Evolutionary conservation across 1,140 invertebrate genomes (phyloP), one percentile per base, ranked within the genome.

Genomic region (Drosophila fuyamai): DNA sequence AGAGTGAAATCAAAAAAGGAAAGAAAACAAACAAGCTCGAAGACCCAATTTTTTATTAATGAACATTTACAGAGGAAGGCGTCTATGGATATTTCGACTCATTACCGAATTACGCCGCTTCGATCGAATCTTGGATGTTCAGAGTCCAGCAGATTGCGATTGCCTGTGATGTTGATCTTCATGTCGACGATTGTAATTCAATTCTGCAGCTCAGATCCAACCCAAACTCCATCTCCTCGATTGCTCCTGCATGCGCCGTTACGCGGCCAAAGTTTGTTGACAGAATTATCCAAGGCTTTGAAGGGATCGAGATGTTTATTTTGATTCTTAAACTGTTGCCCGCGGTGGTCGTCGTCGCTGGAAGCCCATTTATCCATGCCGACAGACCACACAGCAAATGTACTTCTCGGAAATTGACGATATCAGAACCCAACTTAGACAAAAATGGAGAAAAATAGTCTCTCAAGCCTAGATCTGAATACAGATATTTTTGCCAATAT

Each of bases 91-190:
- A 29, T n/a, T 27, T 23, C 38, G 9, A 6, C 51, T 72, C 65
- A 72, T 82, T 77, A 79, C 83, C 83, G 83, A 88, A 89, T 88
- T 88, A 88, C 83, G 83, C 79, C 54, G 27, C 50, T 41, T 10
- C 23, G 13, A 36, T 9, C 10, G 32, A 32, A 5, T 14, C 29
- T 14, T 27, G 5, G 8, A 12, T 32, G 10, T 23, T 36, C 44
- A 18, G 14, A 48, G 46, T 43, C 18, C 47, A 13, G 12, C 41
- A 47, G 59, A 43, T 57, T 27, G 62, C 54, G 57, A 63, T 18
- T 48, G 71, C 40, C 43, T 41, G 27, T 16, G 46, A 48, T 57
- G 53, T 46, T 51, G 60, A 85, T 50, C 56, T 66, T 44, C 68
- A 48, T 66, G 65, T 76, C 16, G 38, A 43, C 32, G 50, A 73